Evolutionary conservation across 1,140 invertebrate species (phyloP).

Genomic region (Zophobas atratus): DNA sequence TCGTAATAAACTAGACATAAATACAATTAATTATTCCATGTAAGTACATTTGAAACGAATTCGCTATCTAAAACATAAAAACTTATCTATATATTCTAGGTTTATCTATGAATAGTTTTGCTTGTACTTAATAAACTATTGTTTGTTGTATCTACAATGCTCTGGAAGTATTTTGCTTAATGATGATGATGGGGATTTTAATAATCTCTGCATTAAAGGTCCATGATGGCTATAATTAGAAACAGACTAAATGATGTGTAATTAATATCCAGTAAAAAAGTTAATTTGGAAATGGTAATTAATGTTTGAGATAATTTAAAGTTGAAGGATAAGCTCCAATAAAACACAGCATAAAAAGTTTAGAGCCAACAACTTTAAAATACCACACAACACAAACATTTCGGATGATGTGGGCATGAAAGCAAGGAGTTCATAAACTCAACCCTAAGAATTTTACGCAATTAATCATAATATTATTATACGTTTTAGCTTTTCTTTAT

Average conservation of each 20-base stretch:
- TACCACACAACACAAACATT: conserved; percentile 40
- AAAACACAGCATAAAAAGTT: conserved; percentile 42
- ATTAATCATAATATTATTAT: conserved; percentile 38
- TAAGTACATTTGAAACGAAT: too few relatives aligned
- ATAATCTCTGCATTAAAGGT: conserved; percentile 22
- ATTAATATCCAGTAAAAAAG: conserved; percentile 49
- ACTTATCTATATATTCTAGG: too few relatives aligned
- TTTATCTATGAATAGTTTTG: too few relatives aligned
- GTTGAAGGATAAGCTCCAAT: conserved; percentile 45
- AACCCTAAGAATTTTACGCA: conserved; percentile 29
- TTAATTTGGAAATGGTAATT: conserved; percentile 50
- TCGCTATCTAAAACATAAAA: too few relatives aligned
- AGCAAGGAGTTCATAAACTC: conserved; percentile 17
- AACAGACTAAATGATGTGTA: conserved; percentile 47
- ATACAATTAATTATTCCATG: too few relatives aligned
- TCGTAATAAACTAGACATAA: too few relatives aligned
- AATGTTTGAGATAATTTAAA: conserved; percentile 48
- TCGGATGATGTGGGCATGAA: conserved; percentile 15
- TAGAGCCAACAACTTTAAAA: conserved; percentile 29
- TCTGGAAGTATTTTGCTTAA: too few relatives aligned
- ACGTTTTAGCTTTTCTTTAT: neutral
- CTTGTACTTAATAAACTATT: neutral
- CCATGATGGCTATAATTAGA: conserved; percentile 44
- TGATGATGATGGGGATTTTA: conserved; percentile 22
- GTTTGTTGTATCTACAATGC: neutral